Evolutionary conservation across 2,797 vertebrate genomes (phyloP).

Genomic region (Acanthurus leucopareius): DNA sequence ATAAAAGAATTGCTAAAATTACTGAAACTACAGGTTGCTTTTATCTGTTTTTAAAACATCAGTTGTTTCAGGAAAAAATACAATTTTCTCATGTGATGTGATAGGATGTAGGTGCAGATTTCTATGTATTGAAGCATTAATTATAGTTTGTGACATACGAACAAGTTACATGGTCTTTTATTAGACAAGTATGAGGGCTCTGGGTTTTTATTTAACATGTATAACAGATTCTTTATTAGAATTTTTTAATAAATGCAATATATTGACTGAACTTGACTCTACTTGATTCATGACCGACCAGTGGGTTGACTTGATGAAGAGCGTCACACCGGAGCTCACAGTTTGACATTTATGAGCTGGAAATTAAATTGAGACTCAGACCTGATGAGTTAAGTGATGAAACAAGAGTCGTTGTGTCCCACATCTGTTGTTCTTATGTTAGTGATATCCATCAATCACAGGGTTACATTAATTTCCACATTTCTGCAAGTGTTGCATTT

Average conservation of each 20-base stretch:
- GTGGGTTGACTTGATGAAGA: neutral
- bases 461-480: constrained; percentile 47
- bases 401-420: constrained; percentile 32
- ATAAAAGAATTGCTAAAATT: neutral
- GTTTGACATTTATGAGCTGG: constrained; percentile 52
- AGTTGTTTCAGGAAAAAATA: neutral
- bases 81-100: neutral
- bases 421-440: constrained; percentile 42
- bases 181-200: no score
- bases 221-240: neutral
- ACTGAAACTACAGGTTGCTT: neutral
- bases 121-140: neutral
- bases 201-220: neutral
- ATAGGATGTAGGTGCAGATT: neutral
- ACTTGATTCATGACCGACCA: constrained; percentile 17
- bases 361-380: constrained; percentile 43
- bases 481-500: constrained; percentile 69
- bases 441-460: constrained; percentile 48
- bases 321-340: constrained; percentile 16
- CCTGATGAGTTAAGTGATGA: constrained; percentile 36
- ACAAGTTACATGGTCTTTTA: neutral
- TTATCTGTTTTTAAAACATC: neutral
- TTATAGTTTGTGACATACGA: neutral
- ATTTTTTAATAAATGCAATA: neutral
- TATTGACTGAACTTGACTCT: neutral